These are phyloP conservation scores for Dendroctonus ponderosae DNA, from an alignment of 1,140 invertebrate species.

Conservation along the genomic window DNA sequence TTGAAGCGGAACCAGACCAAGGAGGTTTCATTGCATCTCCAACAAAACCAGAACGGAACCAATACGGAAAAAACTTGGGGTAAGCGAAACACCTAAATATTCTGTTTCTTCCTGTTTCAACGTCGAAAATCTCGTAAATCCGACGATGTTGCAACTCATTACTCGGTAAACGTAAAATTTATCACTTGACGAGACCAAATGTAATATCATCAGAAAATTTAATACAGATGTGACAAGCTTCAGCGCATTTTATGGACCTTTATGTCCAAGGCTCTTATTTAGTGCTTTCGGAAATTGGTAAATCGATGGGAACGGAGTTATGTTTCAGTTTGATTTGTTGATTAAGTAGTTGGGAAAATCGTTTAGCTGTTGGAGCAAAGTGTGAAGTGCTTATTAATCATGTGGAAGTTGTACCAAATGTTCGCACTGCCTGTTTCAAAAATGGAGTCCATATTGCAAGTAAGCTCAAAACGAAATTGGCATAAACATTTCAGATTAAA, in stretches of 20 bases:
- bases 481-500: too few relatives aligned
- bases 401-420: too few relatives aligned
- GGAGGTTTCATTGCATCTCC: slow-evolving; percentile 15
- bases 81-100: neutral
- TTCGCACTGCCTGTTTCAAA: too few relatives aligned
- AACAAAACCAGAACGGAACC: slow-evolving; percentile 34
- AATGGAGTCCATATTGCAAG: too few relatives aligned
- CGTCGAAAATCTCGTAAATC: slow-evolving; percentile 1
- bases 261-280: neutral
- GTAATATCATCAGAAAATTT: slow-evolving; percentile 4
- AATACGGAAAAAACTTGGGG: slow-evolving; percentile 32
- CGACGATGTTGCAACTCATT: neutral
- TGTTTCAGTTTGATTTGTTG: too few relatives aligned
- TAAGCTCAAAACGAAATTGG: too few relatives aligned
- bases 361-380: too few relatives aligned
- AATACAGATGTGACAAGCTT: neutral
- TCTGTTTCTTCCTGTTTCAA: neutral
- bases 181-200: slow-evolving; percentile 1
- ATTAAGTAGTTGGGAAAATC: too few relatives aligned
- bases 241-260: slow-evolving; percentile 1
- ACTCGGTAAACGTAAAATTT: slow-evolving; percentile 5
- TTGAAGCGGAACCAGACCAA: slow-evolving; percentile 39
- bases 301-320: too few relatives aligned
- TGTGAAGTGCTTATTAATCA: too few relatives aligned
- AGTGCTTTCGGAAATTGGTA: neutral